phyloP scores from a whole-genome alignment of 1,140 invertebrate species.

The Diprion similis region DNA sequence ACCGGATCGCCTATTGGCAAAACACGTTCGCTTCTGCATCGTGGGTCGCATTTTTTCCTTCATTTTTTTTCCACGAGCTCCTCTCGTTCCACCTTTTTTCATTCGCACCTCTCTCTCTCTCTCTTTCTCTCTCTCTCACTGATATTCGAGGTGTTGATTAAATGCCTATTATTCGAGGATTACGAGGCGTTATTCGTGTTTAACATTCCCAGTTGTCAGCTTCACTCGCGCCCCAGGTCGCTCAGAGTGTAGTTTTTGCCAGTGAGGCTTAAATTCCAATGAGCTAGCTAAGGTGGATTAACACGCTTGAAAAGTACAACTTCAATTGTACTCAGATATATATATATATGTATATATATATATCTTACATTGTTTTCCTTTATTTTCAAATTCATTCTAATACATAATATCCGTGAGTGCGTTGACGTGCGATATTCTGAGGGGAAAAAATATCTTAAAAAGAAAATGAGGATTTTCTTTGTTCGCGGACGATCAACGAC shows the following conservation, averaged over 20 bases:
- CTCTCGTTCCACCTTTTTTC: not conserved
- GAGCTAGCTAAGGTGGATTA: too few relatives aligned
- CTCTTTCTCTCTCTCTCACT: conserved; percentile 3
- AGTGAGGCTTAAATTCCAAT: too few relatives aligned
- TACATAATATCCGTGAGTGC: too few relatives aligned
- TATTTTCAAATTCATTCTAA: too few relatives aligned
- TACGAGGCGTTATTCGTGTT: not conserved
- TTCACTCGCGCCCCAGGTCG: not conserved
- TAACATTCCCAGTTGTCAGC: not conserved
- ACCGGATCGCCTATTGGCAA: conserved; percentile 19
- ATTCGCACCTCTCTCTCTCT: not conserved
- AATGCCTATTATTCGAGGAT: conserved; percentile 9
- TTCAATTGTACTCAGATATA: too few relatives aligned
- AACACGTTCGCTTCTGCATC: conserved; percentile 3
- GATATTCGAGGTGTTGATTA: conserved; percentile 7
- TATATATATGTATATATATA: too few relatives aligned
- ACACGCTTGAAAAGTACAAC: too few relatives aligned
- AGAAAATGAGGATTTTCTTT: not conserved
- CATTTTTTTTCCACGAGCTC: not conserved
- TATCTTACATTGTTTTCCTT: too few relatives aligned
- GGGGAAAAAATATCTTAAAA: too few relatives aligned
- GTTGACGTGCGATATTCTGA: too few relatives aligned
- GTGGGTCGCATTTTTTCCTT: conserved; percentile 5
- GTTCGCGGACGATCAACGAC: not conserved
- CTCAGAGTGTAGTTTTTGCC: too few relatives aligned